Base-by-base conservation (phyloP, 2,797 vertebrate species). In the Hirundo rustica region DNA sequence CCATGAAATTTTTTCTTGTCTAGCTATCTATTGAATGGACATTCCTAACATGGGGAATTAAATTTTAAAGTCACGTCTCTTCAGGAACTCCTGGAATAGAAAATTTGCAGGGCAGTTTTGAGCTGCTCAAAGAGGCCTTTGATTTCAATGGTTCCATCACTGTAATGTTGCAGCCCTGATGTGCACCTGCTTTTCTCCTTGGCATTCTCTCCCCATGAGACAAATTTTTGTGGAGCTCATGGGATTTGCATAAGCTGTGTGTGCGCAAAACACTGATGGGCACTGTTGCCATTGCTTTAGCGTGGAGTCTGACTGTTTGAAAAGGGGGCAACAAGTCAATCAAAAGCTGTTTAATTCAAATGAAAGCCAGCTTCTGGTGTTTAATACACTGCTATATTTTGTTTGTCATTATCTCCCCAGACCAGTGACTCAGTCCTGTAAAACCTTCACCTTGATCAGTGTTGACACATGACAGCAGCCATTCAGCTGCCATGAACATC, bases 341-440 rank as follows among this genome's bases (percentile, higher is more conserved):
- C 85, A 93, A 89, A 96, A 86, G 42, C 65, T 62, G 25, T n/a
- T 75, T 95, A 95, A 96, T 93, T 93, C 88, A 95, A 88, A 85
- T 38, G 45, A 95, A 93, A 93, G 47, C 16, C 87, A 71, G 60
- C 48, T 86, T 75, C 74, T 70, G 61, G 38, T 71, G 67, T 67
- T 95, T 92, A 92, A 94, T 90, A 66, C 19, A 79, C 65, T 57
- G 27, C 73, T 94, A 27, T 60, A 79, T 90, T 96, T 93, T 94
- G 86, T 88, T 94, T 93, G 88, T 66, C 70, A 58, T 93, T 96
- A 94, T 96, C 89, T 94, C 80, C 94, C 66, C 65, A 90, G 85
- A 88, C 85, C 92, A 93, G 74, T 75, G 90, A 95, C 65, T 96
- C 94, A 95, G 77, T n/a, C 60, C 76, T 57, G 68, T 58, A 91